Conservation (phyloP, 2,113 vertebrate species). For the Hylia prasina region DNA sequence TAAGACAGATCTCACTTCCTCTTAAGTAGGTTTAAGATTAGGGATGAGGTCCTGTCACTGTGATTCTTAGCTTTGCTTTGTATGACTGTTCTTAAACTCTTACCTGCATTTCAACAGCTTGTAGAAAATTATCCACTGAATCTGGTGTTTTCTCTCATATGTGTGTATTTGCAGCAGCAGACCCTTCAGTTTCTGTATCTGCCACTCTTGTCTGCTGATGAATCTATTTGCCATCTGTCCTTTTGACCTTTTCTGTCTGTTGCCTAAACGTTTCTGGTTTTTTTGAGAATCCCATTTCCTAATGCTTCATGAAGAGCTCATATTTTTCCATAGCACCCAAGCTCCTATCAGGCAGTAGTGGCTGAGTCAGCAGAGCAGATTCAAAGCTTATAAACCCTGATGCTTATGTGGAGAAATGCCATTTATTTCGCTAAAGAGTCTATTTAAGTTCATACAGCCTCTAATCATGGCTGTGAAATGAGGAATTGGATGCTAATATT, state of each 20-base stretch:
- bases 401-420: not conserved
- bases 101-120: not conserved
- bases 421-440: not conserved
- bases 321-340: not conserved
- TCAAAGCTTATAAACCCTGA: not conserved
- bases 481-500: constrained; percentile 42
- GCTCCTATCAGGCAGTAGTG: not conserved
- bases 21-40: not conserved
- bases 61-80: not conserved
- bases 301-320: not conserved
- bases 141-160: not conserved
- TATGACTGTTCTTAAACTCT: not conserved
- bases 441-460: constrained; percentile 32
- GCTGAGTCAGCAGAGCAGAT: constrained; percentile 2
- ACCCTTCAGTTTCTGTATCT: not conserved
- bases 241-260: not conserved
- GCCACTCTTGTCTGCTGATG: not conserved
- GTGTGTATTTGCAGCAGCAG: not conserved
- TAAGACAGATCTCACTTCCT: not conserved
- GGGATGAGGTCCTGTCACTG: not conserved
- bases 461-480: constrained; percentile 48
- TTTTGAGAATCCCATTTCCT: not conserved
- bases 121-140: not conserved
- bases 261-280: not conserved
- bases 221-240: not conserved